phyloP scores from a whole-genome alignment of 1,140 invertebrate genomes.

The Euwallacea fornicatus region DNA sequence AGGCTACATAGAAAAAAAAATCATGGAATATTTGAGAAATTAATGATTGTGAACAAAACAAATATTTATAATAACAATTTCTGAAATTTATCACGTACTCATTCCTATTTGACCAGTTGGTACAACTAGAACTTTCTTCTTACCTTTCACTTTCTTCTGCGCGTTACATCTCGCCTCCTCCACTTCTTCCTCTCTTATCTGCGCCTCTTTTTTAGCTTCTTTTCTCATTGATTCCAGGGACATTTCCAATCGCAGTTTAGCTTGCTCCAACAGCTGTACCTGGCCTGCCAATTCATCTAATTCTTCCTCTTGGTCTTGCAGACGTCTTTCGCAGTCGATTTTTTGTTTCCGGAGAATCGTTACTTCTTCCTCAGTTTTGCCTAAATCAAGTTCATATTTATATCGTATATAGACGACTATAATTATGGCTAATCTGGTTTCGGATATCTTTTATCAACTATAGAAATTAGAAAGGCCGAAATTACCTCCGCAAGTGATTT shows the following conservation, averaged over 20 bases:
- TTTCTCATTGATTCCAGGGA: slow-evolving; percentile 88
- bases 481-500: slow-evolving; percentile 71
- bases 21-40: not conserved
- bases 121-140: slow-evolving; percentile 22
- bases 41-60: not conserved
- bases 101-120: not conserved
- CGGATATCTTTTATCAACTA: not conserved
- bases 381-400: not conserved
- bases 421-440: too few species aligned
- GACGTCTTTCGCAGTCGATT: slow-evolving; percentile 82
- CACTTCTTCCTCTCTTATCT: slow-evolving; percentile 88
- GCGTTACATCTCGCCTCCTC: slow-evolving; percentile 86
- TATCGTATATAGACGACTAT: not conserved
- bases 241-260: slow-evolving; percentile 88
- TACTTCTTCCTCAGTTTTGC: slow-evolving; percentile 83
- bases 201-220: slow-evolving; percentile 82
- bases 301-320: slow-evolving; percentile 93
- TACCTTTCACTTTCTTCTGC: slow-evolving; percentile 87
- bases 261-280: slow-evolving; percentile 81
- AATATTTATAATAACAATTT: not conserved
- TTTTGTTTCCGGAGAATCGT: slow-evolving; percentile 78
- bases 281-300: slow-evolving; percentile 91
- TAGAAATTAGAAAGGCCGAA: not conserved
- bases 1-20: slow-evolving; percentile 57
- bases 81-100: not conserved